Evolutionary conservation across 2,797 vertebrate species (phyloP).

Genomic region (Spinus pinus): DNA sequence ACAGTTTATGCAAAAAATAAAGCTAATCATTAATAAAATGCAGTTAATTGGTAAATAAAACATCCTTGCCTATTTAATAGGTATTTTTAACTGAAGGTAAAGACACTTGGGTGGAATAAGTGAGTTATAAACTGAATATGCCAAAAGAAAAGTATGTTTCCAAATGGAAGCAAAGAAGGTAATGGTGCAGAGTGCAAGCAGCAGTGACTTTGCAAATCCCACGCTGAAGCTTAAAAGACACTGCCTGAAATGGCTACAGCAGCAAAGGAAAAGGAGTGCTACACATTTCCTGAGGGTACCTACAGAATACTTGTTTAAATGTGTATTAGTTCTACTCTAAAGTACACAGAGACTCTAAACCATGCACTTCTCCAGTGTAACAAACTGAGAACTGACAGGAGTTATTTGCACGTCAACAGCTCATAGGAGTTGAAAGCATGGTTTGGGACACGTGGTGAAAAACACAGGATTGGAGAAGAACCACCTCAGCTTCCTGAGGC

Average conservation of each 20-base stretch:
- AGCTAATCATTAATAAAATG: neutral
- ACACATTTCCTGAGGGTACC: too few species aligned
- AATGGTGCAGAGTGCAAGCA: neutral
- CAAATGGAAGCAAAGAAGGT: neutral
- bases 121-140: accelerated
- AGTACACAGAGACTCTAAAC: neutral
- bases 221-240: accelerated
- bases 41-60: neutral
- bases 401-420: neutral
- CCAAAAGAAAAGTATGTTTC: neutral
- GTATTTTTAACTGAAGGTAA: neutral
- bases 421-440: accelerated
- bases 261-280: neutral
- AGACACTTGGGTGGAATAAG: neutral
- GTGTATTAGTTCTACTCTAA: accelerated
- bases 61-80: accelerated
- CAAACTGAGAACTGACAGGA: neutral
- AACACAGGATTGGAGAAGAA: neutral
- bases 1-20: neutral
- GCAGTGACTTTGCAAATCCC: neutral
- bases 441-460: neutral
- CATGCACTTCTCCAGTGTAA: neutral
- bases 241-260: neutral
- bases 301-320: accelerated
- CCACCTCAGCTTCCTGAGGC: neutral